These are phyloP conservation scores for Bruchidius siliquastri DNA, from an alignment of 2,888 invertebrate species.

Conservation along the genomic window DNA sequence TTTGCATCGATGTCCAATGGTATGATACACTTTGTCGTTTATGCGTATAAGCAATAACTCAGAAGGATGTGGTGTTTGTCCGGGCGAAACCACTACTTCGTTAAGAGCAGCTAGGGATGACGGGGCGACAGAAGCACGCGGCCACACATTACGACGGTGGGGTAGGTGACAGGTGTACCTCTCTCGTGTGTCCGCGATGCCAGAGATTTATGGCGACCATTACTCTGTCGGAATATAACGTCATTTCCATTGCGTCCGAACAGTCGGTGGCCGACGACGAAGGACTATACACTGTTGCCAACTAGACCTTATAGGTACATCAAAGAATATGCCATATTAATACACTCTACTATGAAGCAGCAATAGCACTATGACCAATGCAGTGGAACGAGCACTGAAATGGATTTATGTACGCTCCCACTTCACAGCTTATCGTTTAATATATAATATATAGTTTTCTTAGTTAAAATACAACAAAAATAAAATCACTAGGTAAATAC, in stretches of 20 bases:
- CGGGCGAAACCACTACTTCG: neutral
- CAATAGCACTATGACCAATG: too few species aligned
- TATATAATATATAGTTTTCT: too few species aligned
- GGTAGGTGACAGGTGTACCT: neutral
- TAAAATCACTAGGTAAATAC: too few species aligned
- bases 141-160: neutral
- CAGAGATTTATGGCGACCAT: constrained; percentile 3
- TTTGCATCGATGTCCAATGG: too few species aligned
- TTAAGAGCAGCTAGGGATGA: neutral
- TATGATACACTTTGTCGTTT: neutral
- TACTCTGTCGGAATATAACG: constrained; percentile 3
- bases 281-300: neutral
- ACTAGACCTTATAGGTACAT: neutral
- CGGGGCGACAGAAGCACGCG: neutral
- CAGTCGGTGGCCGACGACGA: neutral
- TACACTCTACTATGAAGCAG: too few species aligned
- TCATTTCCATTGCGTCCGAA: constrained; percentile 3
- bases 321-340: too few species aligned
- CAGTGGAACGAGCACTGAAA: too few species aligned
- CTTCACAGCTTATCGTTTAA: too few species aligned
- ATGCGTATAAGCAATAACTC: neutral
- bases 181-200: neutral
- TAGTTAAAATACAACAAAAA: too few species aligned
- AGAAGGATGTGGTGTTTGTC: neutral
- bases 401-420: too few species aligned